Conservation (phyloP, 2,113 vertebrate genomes). For the Neopipo cinnamomea region DNA sequence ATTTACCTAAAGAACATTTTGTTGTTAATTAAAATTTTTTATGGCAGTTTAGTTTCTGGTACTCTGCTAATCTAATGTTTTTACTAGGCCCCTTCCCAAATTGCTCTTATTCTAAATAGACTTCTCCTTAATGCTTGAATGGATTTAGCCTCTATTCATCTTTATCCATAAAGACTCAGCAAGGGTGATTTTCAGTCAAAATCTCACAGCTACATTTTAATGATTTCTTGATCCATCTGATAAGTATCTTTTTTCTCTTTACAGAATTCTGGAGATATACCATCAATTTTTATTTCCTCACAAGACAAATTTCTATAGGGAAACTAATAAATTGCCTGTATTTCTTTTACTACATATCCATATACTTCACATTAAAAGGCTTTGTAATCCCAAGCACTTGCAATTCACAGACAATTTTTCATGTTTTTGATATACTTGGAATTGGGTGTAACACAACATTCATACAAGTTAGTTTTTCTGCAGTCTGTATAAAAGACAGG, state of each 20-base stretch:
- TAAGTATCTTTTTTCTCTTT: background rate
- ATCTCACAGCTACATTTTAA: background rate
- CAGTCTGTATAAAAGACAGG: background rate
- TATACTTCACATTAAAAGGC: background rate
- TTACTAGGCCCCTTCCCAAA: conserved; percentile 6
- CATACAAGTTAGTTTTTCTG: background rate
- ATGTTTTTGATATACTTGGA: background rate
- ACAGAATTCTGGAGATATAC: background rate
- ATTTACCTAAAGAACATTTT: conserved; percentile 20
- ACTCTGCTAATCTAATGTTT: background rate
- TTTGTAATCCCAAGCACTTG: background rate
- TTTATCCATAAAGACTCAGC: background rate
- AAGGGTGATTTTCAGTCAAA: background rate
- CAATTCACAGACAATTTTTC: background rate
- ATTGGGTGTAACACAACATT: background rate
- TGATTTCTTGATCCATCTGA: background rate
- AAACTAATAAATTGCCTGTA: background rate
- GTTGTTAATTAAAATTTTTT: background rate
- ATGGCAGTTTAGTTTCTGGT: background rate
- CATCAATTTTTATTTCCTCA: background rate
- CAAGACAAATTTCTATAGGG: background rate
- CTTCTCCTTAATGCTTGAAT: background rate
- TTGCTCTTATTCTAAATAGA: background rate
- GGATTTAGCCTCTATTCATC: background rate
- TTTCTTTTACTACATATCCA: background rate